phyloP scores from a whole-genome alignment of 2,797 vertebrate genomes.

The Dromococcyx pavoninus region DNA sequence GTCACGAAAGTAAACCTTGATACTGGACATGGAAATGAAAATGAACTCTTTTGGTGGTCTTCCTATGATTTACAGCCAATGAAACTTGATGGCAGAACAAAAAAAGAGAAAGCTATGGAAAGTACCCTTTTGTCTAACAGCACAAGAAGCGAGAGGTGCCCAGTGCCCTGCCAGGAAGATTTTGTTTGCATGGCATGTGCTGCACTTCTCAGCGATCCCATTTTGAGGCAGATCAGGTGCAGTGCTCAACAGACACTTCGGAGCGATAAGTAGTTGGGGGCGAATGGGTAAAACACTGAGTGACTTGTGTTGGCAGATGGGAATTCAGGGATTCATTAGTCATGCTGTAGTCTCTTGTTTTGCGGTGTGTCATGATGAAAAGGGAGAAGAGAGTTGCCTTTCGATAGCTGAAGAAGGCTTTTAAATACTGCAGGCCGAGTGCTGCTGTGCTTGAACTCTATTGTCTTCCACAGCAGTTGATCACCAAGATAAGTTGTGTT shows the following conservation, averaged over 20 bases:
- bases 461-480: not conserved
- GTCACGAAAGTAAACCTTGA: not conserved
- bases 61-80: not conserved
- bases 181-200: fast-evolving
- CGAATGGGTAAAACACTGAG: not conserved
- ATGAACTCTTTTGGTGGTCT: not conserved
- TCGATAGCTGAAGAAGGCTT: not conserved
- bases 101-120: not conserved
- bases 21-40: not conserved
- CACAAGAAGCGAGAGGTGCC: not conserved
- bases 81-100: not conserved
- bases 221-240: not conserved
- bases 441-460: not conserved
- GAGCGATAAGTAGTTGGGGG: not conserved
- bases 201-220: not conserved
- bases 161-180: not conserved
- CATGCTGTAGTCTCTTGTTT: conserved; percentile 52
- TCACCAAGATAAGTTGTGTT: not conserved
- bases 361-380: not conserved
- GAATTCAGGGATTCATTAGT: conserved; percentile 47
- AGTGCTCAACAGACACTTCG: fast-evolving
- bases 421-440: not conserved
- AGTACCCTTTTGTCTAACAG: not conserved
- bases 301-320: conserved; percentile 50
- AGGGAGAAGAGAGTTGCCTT: not conserved